Base-by-base conservation (phyloP, 2,113 vertebrate genomes). In the Gorsachius goisagi region DNA sequence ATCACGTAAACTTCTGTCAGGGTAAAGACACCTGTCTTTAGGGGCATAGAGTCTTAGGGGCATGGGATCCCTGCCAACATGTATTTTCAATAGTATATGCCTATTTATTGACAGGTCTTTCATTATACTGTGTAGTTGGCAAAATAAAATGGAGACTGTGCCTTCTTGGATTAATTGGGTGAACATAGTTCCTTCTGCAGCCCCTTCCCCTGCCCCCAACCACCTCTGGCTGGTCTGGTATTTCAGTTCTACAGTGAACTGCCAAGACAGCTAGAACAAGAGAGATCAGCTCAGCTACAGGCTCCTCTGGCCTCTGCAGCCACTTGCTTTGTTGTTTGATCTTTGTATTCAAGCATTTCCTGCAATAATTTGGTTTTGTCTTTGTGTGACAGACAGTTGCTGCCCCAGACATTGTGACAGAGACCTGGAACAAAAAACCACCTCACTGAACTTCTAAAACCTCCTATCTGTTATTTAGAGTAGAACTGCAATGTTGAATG, bases 311-410 rank as follows among this genome's bases (percentile, higher is more conserved):
- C 89, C 55, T 84, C 69, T 83, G 37, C 64, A 95, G 89, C 41
- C 16, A 41, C 82, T 94, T 95, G 72, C 78, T 95, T 84, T 90
- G 79, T 49, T 79, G 45, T 85, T 80, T 93, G 47, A 87, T 74
- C 76, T 91, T 79, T 85, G 39, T 76, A 52, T 73, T 93, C 39
- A 90, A 91, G 35, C 32, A 89, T 69, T 95, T 94, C 52, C 71
- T 92, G 71, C 41, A 91, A 91, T 79, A 83, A 69, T 92, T 93
- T 94, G 58, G 69, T 93, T 94, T 96, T 88, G 81, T 77, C 41
- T 91, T 73, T 94, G 62, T 81, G 47, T 39, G 72, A 88, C 68
- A 91, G 60, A 53, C 49, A 87, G 60, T 47, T 1, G 7, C 63
- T 86, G 63, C 52, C 37, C 28, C 68, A 87, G 81, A 88, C 30